Base-by-base conservation (phyloP, 92 coral and sea anemone species). In the Epizoanthus scotinus region DNA sequence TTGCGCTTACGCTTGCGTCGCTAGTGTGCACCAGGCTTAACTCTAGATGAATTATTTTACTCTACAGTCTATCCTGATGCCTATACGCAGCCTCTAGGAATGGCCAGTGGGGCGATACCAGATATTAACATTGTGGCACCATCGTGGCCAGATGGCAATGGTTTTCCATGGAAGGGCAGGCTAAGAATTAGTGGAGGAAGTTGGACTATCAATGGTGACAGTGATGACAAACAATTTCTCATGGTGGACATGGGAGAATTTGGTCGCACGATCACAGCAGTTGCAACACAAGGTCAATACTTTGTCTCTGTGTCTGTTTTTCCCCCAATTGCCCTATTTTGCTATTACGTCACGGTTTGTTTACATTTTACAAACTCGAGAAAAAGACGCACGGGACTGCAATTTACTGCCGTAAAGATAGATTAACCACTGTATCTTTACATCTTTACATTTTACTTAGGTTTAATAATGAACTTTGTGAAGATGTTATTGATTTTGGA, bases 231-330 rank as follows among this genome's bases (percentile, higher is more conserved):
- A 9, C 73, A 68, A 29, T 68, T 68, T 40, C 73, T 68, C 15
- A n/a, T 68, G 29, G 28, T 68, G 17, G 73, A 68, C 29, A 25
- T 36, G 2, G 73, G 73, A 68, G 9, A 68, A 1, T 68, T 68
- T 15, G 54, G 73, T 12, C 73, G 29, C 42, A 68, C 56, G 13
- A 53, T 68, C 27, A 68, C 73, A 68, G 56, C 73, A 36, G 73
- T 68, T 9, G 73, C 73, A 36, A 68, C 73, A 7, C 73, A 68
- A 68, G 73, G 73, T 63, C 69, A 63, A 38, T 29, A 1, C 28
- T 47, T 13, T 8, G 14, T 44, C 14, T 47, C 52, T 34, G 40
- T 0, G 40, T 34, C 40, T 34, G 40, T 34, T 47, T 13, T 47
- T 47, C n/a, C n/a, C n/a, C n/a, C n/a, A n/a, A n/a, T n/a, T n/a